A percentile compares a stretch with the other conserved stretches of the same genome.
phyloP scores from a whole-genome alignment of 1,140 invertebrate species.

The Orchesella cincta region DNA sequence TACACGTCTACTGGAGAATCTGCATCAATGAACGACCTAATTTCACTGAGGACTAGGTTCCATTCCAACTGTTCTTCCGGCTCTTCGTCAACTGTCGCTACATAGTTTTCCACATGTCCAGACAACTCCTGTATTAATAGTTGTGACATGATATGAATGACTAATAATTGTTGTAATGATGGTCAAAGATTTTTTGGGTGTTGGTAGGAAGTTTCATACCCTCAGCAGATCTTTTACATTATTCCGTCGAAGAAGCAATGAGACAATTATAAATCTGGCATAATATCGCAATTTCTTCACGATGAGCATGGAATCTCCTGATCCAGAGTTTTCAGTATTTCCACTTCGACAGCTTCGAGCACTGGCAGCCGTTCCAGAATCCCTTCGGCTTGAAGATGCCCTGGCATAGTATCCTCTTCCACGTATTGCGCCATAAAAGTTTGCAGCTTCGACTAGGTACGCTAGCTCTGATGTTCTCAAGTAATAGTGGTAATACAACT shows the following conservation, averaged over 20 bases:
- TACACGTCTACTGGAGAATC: slow-evolving; percentile 85
- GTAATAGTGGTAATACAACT: slow-evolving; percentile 99
- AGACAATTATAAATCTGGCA: slow-evolving; percentile 94
- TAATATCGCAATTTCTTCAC: slow-evolving; percentile 97
- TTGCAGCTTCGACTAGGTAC: slow-evolving; percentile 94
- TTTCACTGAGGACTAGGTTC: slow-evolving; percentile 90
- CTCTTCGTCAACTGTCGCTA: slow-evolving; percentile 77
- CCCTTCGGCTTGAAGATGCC: slow-evolving; percentile 74
- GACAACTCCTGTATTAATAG: slow-evolving; percentile 69
- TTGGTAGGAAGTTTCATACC: slow-evolving; percentile 54
- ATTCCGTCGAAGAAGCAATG: slow-evolving; percentile 90
- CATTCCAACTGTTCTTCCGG: slow-evolving; percentile 96
- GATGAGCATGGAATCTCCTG: slow-evolving; percentile 74
- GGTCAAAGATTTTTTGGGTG: too few relatives aligned
- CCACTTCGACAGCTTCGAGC: slow-evolving; percentile 1
- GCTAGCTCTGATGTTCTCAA: slow-evolving; percentile 72
- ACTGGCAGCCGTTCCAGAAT: slow-evolving; percentile 65
- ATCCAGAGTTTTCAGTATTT: not conserved
- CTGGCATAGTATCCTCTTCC: slow-evolving; percentile 92
- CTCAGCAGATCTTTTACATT: slow-evolving; percentile 86
- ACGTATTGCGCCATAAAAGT: slow-evolving; percentile 94
- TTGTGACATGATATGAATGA: not conserved
- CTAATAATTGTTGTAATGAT: not conserved
- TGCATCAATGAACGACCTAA: slow-evolving; percentile 90
- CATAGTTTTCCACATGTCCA: slow-evolving; percentile 90